Evolutionary conservation across 2,113 vertebrate species (phyloP).

Genomic region (Alligator sinensis): DNA sequence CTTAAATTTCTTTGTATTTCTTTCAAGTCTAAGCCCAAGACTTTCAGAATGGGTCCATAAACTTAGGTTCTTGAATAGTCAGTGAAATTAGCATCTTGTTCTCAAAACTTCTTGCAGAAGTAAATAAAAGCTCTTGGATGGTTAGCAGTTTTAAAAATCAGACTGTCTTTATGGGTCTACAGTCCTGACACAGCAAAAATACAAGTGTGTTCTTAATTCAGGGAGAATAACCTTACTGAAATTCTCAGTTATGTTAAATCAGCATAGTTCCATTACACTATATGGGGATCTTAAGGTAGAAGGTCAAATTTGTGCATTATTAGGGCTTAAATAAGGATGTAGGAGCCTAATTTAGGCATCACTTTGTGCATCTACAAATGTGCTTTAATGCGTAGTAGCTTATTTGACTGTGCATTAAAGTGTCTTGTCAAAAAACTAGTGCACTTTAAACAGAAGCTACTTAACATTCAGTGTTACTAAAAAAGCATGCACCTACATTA

Average conservation of each 20-base stretch:
- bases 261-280: neutral
- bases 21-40: neutral
- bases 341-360: neutral
- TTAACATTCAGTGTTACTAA: no score
- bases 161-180: neutral
- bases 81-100: neutral
- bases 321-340: neutral
- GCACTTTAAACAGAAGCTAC: no score
- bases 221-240: neutral
- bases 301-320: neutral
- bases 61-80: neutral
- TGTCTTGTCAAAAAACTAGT: no score
- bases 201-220: neutral
- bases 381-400: no score
- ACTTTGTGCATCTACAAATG: no score
- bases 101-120: neutral
- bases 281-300: neutral
- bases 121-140: neutral
- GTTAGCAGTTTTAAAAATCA: neutral
- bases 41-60: neutral
- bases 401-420: no score
- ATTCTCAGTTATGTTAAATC: neutral
- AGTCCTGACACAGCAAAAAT: neutral
- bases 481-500: no score
- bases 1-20: conserved; percentile 4